Evolutionary conservation across 2,113 vertebrate species (phyloP), one percentile per base, ranked within the genome.

Genomic region (Brevimyrus niger): DNA sequence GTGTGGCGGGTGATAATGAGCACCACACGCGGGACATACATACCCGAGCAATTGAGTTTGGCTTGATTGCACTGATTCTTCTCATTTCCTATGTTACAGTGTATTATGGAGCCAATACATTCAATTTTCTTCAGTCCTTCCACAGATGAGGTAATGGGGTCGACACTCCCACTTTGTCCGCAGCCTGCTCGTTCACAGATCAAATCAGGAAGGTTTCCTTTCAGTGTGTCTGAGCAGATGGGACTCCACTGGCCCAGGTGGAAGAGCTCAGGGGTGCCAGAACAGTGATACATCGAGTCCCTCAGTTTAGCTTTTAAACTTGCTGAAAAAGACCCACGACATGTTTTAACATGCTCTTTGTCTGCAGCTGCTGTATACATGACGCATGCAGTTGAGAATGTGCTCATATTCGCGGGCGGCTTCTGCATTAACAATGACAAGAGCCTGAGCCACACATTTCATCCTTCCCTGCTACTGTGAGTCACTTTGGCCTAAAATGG

Each of bases 11-110:
- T 76, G 13, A 15, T 7, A 19, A 19, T 19, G 31, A 76, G 73
- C 35, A 19, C 5, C 35, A 76, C 13, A 21, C 15, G 21, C 83
- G 23, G 21, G 42, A 0, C 35, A 6, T 61, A 92, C 93, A 2
- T 91, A 95, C 95, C 76, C 5, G 88, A 89, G 80, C 95, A 96
- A 0, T 38, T 69, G 15, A 95, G 91, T 58, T n/a, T 88, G 42
- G 21, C 61, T 4, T 0, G 35, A 1, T 0, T 0, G 5, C 92
- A 93, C 1, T 0, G 0, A 0, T 0, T 0, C 0, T 0, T 0
- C 9, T 0, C 0, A 0, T 0, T 15, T 1, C 89, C 0, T 0
- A 0, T 1, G 0, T 47, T 6, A 85, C 94, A 96, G 9, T 0
- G 9, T 38, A 4, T 1, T 73, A 94, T 23, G 2, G 87, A 65